A percentile compares a stretch with the other conserved stretches of the same genome.
These are phyloP conservation scores for Meleagris gallopavo DNA, from an alignment of 2,113 vertebrate genomes.

Conservation along the genomic window DNA sequence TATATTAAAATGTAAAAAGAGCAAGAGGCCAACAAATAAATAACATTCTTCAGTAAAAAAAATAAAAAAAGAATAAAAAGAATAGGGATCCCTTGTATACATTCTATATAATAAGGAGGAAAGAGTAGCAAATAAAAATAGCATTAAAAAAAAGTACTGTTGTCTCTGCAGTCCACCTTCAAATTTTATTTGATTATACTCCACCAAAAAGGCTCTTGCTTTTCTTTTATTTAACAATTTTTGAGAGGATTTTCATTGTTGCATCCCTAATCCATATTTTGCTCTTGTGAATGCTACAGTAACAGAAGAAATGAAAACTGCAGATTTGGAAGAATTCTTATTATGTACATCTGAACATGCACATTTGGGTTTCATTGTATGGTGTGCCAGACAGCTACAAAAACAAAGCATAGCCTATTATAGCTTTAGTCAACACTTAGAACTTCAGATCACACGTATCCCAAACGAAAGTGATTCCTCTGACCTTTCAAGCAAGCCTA, in stretches of 20 bases:
- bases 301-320: not conserved
- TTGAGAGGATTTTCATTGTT: not conserved
- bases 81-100: not conserved
- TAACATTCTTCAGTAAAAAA: not conserved
- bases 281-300: not conserved
- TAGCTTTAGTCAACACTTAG: not conserved
- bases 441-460: not conserved
- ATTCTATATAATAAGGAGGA: not conserved
- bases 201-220: not conserved
- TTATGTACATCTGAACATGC: not conserved
- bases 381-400: not conserved
- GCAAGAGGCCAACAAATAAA: not conserved
- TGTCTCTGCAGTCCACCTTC: not conserved
- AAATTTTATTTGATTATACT: not conserved
- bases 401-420: not conserved
- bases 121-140: not conserved
- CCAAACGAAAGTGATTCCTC: not conserved
- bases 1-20: not conserved
- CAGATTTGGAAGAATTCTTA: not conserved
- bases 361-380: constrained; percentile 15
- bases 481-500: not conserved
- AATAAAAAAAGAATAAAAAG: not conserved
- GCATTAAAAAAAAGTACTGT: not conserved
- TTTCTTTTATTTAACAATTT: rapidly evolving
- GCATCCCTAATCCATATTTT: not conserved